phyloP scores from a whole-genome alignment of 1,140 invertebrate genomes.

The Antheraea mylitta region DNA sequence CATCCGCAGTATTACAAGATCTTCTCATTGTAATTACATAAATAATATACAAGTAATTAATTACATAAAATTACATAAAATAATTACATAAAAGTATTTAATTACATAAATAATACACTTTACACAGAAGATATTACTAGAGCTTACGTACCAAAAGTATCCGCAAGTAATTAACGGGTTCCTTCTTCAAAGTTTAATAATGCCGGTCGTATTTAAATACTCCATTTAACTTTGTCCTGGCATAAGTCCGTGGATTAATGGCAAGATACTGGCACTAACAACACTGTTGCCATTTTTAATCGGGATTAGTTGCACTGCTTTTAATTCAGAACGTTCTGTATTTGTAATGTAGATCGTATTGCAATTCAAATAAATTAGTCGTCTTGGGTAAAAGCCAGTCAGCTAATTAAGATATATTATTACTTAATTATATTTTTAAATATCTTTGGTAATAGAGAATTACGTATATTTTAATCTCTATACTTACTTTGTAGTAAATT shows the following conservation, averaged over 20 bases:
- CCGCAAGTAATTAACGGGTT: constrained; percentile 24
- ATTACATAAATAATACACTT: background rate
- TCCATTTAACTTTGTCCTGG: constrained; percentile 45
- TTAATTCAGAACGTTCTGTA: constrained; percentile 27
- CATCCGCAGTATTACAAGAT: too few relatives aligned
- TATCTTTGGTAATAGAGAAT: too few relatives aligned
- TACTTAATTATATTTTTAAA: too few relatives aligned
- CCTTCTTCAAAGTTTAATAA: constrained; percentile 42
- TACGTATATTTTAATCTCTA: too few relatives aligned
- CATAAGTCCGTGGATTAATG: constrained; percentile 42
- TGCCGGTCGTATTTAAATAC: constrained; percentile 42
- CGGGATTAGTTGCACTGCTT: constrained; percentile 24
- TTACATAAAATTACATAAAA: too few relatives aligned
- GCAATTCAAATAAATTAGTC: background rate
- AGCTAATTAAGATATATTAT: background rate
- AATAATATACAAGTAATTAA: too few relatives aligned
- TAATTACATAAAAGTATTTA: too few relatives aligned
- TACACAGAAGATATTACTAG: background rate
- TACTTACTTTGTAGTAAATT: too few relatives aligned
- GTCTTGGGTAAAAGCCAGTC: background rate
- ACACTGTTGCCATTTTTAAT: constrained; percentile 42
- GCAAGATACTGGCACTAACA: constrained; percentile 33
- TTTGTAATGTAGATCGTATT: background rate
- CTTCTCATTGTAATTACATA: too few relatives aligned
- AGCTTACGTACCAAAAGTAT: constrained; percentile 8